Evolutionary conservation across 2,797 vertebrate genomes (phyloP).

Genomic region (Agapornis canus): DNA sequence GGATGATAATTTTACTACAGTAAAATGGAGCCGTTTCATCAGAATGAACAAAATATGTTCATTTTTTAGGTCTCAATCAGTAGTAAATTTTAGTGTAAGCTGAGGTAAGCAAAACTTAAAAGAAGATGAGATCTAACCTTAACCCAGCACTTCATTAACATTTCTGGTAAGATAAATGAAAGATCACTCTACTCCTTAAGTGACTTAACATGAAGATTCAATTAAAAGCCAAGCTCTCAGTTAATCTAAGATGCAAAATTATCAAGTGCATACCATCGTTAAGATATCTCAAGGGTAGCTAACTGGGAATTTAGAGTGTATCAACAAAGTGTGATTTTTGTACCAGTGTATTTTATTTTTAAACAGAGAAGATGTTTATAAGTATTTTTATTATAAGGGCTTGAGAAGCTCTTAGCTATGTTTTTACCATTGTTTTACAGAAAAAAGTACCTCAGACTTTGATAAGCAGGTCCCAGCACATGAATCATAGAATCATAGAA

Average conservation of each 20-base stretch:
- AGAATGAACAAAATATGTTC: background rate
- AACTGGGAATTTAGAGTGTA: background rate
- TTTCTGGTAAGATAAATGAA: slow-evolving; percentile 31
- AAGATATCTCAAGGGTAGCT: background rate
- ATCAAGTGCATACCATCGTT: background rate
- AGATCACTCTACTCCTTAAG: background rate
- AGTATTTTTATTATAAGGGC: background rate
- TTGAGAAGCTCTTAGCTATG: background rate
- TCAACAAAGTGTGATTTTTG: background rate
- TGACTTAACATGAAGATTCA: slow-evolving; percentile 11
- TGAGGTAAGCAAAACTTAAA: slow-evolving; percentile 83
- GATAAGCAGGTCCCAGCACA: background rate
- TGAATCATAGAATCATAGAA: background rate
- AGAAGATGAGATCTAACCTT: slow-evolving; percentile 44
- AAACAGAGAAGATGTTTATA: background rate
- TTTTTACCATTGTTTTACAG: background rate
- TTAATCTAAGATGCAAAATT: slow-evolving; percentile 14
- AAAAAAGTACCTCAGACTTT: background rate
- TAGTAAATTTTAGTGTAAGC: slow-evolving; percentile 3
- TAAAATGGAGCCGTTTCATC: background rate
- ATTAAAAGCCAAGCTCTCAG: background rate
- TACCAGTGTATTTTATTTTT: background rate
- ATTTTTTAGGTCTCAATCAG: background rate
- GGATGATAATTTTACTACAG: background rate
- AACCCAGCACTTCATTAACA: slow-evolving; percentile 13